Evolutionary conservation across 2,888 invertebrate genomes (phyloP).

Genomic region (Aquatica leii): DNA sequence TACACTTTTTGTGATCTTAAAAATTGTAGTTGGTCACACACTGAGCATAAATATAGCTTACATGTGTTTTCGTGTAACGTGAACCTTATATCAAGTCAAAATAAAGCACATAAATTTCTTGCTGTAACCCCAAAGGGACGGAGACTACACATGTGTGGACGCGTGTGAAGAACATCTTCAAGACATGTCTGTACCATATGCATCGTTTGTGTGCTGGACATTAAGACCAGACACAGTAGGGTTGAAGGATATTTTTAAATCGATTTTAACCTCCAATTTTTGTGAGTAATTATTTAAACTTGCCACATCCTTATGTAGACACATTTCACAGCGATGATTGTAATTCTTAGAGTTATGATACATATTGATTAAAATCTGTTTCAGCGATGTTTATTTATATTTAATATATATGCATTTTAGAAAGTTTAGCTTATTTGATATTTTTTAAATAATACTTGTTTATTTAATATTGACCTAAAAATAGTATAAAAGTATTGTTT

Average conservation of each 20-base stretch:
- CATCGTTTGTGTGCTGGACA: conserved; percentile 50
- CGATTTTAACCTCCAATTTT: conserved; percentile 4
- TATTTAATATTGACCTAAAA: no score
- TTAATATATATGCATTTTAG: no score
- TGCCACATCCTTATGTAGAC: conserved; percentile 2
- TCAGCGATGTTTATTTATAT: no score
- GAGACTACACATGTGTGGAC: conserved; percentile 54
- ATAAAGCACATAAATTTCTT: conserved; percentile 18
- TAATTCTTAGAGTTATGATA: no score
- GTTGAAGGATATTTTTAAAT: conserved; percentile 55
- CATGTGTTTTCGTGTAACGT: conserved; percentile 46
- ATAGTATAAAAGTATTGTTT: no score
- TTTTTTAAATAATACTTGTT: no score
- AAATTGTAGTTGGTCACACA: conserved; percentile 52
- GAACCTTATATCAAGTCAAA: conserved; percentile 23
- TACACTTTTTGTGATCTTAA: conserved; percentile 48
- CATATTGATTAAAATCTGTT: no score
- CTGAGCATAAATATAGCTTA: conserved; percentile 51
- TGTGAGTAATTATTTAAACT: conserved; percentile 1
- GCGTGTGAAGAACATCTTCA: conserved; percentile 58
- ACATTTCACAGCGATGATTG: neutral
- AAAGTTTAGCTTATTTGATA: no score
- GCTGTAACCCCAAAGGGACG: conserved; percentile 41
- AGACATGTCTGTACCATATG: conserved; percentile 45
- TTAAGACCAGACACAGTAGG: conserved; percentile 48